phyloP scores from a whole-genome alignment of 2,888 invertebrate genomes.

The Scaptomyza parva region DNA sequence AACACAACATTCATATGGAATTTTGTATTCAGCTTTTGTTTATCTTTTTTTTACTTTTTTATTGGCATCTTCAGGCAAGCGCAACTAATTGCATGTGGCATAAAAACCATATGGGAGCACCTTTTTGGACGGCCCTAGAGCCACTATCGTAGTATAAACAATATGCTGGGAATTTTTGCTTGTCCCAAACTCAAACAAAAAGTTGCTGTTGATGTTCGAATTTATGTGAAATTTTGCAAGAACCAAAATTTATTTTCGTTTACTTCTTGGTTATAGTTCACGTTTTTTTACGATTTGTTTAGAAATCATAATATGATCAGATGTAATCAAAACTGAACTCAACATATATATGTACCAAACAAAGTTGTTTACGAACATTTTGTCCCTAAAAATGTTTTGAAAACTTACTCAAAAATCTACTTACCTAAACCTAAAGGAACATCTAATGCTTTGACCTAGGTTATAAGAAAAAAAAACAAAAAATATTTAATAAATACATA shows the following conservation, averaged over 20 bases:
- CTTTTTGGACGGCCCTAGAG: slow-evolving; percentile 28
- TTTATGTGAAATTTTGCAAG: slow-evolving; percentile 66
- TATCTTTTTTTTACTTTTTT: too few relatives aligned
- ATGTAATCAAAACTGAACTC: not conserved
- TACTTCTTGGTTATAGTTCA: slow-evolving; percentile 13
- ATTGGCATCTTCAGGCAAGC: slow-evolving; percentile 56
- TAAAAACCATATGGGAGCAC: slow-evolving; percentile 65
- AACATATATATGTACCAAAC: not conserved
- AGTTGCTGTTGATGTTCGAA: slow-evolving; percentile 14
- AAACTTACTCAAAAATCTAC: not conserved
- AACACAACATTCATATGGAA: too few relatives aligned
- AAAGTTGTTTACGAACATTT: not conserved
- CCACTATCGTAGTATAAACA: slow-evolving; percentile 43
- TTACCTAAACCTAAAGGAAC: too few relatives aligned
- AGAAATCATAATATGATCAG: not conserved
- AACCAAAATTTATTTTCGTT: slow-evolving; percentile 25
- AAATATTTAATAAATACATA: too few relatives aligned
- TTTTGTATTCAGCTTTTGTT: slow-evolving; percentile 42
- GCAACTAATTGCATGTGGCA: slow-evolving; percentile 56
- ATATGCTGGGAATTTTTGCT: slow-evolving; percentile 41
- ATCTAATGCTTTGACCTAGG: too few relatives aligned
- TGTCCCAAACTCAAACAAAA: slow-evolving; percentile 13
- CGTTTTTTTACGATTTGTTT: slow-evolving; percentile 42
- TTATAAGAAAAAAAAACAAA: too few relatives aligned
- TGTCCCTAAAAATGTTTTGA: not conserved